Base-by-base conservation (phyloP, 2,113 vertebrate species). In the Odocoileus hemionus region DNA sequence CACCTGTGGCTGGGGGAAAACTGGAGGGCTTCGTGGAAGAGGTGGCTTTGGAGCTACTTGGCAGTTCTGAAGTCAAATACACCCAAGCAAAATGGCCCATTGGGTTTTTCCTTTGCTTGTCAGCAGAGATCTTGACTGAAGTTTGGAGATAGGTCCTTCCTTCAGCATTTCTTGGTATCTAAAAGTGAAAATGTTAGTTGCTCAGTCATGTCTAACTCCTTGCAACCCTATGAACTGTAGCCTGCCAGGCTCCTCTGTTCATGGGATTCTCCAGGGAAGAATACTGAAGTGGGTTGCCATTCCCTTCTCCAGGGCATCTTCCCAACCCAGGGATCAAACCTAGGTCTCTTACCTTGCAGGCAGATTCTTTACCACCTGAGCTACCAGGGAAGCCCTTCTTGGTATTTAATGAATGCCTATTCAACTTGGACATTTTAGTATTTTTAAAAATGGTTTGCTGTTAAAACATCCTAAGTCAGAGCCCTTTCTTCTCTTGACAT, bases 401-500 rank as follows among this genome's bases (percentile, higher is more conserved):
- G 55, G 36, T 83, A 33, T 91, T 30, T 93, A 30, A 82, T 86
- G 30, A 36, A 33, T 94, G 3, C 36, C 47, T 57, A 64, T 96
- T 95, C 74, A 96, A 25, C 90, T 95, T 76, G 83, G n/a, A 61
- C 43, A 83, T 94, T 82, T 86, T 85, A 55, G 45, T 93, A 64
- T 91, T 92, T 96, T 92, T 45, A 23, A 36, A 86, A 95, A 76
- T 74, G 91, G 14, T n/a, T 96, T 91, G 30, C 55, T 96, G 28
- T 96, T 85, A 91, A 76, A 95, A 89, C 58, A 95, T 95, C 55
- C 83, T 91, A 98, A 98, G 80, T 97, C 39, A 57, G 11, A 96
- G 92, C 54, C 91, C 98, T 98, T 92, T 80, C 61, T 97, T 97
- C 94, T 92, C 93, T 98, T 96, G 98, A 93, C 83, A 86, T 92